phyloP scores from a whole-genome alignment of 2,797 vertebrate genomes.

The Liparis tanakae region DNA sequence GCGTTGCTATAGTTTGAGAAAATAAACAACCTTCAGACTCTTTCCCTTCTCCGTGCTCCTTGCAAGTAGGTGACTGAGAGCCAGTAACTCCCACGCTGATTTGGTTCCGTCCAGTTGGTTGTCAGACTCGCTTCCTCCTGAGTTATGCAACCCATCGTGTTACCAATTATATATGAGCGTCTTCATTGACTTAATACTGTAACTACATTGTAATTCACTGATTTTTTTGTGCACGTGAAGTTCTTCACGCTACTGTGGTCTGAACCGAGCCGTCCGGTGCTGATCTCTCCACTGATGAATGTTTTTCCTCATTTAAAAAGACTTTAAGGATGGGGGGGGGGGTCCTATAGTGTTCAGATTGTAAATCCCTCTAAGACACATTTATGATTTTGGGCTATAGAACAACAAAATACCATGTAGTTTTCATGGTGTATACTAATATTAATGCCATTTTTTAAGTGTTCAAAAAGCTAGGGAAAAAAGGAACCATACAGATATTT shows the following conservation, averaged over 20 bases:
- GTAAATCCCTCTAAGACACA: background rate
- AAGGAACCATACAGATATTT: no score
- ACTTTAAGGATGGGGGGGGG: no score
- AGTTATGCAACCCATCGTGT: background rate
- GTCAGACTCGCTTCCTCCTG: background rate
- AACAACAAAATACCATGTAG: no score
- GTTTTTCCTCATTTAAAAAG: no score
- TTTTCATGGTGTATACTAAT: no score
- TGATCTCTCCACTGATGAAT: constrained; percentile 1
- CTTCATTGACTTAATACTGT: background rate
- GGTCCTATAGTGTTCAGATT: background rate
- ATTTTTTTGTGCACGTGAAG: background rate
- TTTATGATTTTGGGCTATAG: no score
- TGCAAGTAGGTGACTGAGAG: background rate
- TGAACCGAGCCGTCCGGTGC: background rate
- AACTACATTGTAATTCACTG: background rate
- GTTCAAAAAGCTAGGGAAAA: no score
- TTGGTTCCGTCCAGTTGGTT: background rate
- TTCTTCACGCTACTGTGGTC: background rate
- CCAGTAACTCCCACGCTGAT: constrained; percentile 9
- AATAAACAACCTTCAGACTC: background rate
- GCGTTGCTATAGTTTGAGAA: constrained; percentile 1
- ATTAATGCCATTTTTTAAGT: no score
- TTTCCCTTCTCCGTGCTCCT: constrained; percentile 3
- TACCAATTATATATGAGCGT: background rate